These are phyloP conservation scores for Alcis repandata DNA, from an alignment of 2,888 invertebrate species.

Conservation along the genomic window DNA sequence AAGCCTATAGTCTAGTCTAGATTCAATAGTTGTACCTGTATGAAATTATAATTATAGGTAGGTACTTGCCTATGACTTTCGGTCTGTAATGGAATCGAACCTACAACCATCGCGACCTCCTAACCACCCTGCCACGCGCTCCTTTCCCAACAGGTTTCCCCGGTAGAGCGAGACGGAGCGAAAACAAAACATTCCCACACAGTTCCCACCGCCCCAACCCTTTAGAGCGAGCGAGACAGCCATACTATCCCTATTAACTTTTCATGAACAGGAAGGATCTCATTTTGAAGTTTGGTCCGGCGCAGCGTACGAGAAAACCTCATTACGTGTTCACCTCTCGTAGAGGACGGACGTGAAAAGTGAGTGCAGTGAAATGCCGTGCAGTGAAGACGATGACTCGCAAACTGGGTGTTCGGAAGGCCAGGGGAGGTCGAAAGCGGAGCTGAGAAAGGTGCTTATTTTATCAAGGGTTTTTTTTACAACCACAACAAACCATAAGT, in stretches of 20 bases:
- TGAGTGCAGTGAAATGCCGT: slow-evolving; percentile 80
- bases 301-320: slow-evolving; percentile 48
- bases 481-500: too few relatives aligned
- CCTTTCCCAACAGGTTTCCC: slow-evolving; percentile 78
- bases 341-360: slow-evolving; percentile 54
- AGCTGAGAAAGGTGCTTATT: slow-evolving; percentile 88
- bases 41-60: too few relatives aligned
- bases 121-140: slow-evolving; percentile 58
- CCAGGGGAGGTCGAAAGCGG: slow-evolving; percentile 89
- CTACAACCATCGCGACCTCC: slow-evolving; percentile 40
- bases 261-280: slow-evolving; percentile 70
- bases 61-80: too few relatives aligned
- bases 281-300: slow-evolving; percentile 75
- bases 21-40: too few relatives aligned
- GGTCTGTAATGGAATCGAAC: slow-evolving; percentile 63
- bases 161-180: slow-evolving; percentile 74
- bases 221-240: slow-evolving; percentile 60
- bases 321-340: slow-evolving; percentile 61
- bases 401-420: slow-evolving; percentile 82
- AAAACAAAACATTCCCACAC: slow-evolving; percentile 86
- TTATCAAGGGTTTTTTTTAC: slow-evolving; percentile 7
- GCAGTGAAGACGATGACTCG: slow-evolving; percentile 88
- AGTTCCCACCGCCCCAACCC: slow-evolving; percentile 74
- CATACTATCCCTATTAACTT: slow-evolving; percentile 51
- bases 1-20: too few relatives aligned